Percentiles rank a stretch among this genome's conserved stretches.
These are phyloP conservation scores for Ornithorhynchus anatinus DNA, from an alignment of 2,113 vertebrate genomes.

Conservation along the genomic window DNA sequence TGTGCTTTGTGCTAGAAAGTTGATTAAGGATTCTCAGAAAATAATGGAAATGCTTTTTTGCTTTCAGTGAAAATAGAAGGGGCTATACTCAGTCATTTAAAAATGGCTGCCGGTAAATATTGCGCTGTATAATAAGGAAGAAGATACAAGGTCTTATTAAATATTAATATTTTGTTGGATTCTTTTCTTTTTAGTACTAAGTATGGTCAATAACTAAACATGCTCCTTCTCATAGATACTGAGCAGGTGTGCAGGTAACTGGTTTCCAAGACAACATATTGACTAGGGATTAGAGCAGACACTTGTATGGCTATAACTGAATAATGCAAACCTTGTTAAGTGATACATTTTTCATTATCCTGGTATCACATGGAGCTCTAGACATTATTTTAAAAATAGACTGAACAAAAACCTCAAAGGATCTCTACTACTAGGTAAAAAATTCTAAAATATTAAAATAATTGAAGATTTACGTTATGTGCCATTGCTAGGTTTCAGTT, in stretches of 20 bases:
- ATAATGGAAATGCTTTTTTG: constrained; percentile 50
- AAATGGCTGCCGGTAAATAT: constrained; percentile 52
- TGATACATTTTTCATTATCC: constrained; percentile 80
- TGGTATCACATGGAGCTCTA: constrained; percentile 67
- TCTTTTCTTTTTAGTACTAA: constrained; percentile 74
- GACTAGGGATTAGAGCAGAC: constrained; percentile 78
- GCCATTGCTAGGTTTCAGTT: too few species aligned
- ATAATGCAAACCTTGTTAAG: constrained; percentile 80
- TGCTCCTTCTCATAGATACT: constrained; percentile 60
- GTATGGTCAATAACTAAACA: constrained; percentile 70
- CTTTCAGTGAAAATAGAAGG: constrained; percentile 12
- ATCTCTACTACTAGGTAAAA: too few species aligned
- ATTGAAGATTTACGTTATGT: too few species aligned
- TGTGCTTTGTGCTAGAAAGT: constrained; percentile 56
- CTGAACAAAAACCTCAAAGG: too few species aligned
- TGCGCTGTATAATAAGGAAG: constrained; percentile 55
- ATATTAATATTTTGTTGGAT: constrained; percentile 74
- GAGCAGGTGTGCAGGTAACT: constrained; percentile 82
- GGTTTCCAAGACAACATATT: constrained; percentile 81
- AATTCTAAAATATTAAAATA: too few species aligned
- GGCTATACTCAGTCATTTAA: constrained; percentile 43
- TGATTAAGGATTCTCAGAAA: constrained; percentile 57
- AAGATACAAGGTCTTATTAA: constrained; percentile 69
- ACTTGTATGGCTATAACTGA: constrained; percentile 76
- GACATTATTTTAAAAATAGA: constrained; percentile 48